A percentile compares a stretch with the other conserved stretches of the same genome.
Evolutionary conservation across 2,888 invertebrate species (phyloP).

Genomic region (Hydriomena furcata): DNA sequence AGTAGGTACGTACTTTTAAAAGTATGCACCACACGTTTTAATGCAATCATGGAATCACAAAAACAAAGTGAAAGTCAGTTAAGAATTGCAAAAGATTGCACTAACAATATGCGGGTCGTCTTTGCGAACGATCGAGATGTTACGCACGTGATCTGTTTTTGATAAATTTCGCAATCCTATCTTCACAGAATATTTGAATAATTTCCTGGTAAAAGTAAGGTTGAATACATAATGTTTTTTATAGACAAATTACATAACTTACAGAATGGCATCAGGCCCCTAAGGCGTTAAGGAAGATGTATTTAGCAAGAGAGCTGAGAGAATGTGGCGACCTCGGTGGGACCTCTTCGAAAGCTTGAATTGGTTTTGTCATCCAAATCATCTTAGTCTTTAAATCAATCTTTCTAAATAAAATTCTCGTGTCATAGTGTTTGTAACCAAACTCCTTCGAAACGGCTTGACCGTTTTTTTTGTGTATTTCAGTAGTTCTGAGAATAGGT

Average conservation of each 20-base stretch:
- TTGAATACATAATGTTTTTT: constrained; percentile 3
- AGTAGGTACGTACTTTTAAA: not conserved
- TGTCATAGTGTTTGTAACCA: no score
- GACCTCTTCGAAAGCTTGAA: no score
- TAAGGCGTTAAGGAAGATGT: no score
- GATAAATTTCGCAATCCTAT: constrained; percentile 18
- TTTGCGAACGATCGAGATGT: constrained; percentile 28
- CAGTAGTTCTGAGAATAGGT: no score
- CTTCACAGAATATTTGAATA: constrained; percentile 6
- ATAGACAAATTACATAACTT: not conserved
- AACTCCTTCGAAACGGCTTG: no score
- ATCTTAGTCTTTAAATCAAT: no score
- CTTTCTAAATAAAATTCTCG: no score
- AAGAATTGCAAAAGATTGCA: constrained; percentile 35
- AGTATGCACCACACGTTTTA: constrained; percentile 13
- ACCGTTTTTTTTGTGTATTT: no score
- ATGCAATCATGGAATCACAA: constrained; percentile 18
- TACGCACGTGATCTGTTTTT: constrained; percentile 25
- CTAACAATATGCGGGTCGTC: constrained; percentile 26
- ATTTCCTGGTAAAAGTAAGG: constrained; percentile 8
- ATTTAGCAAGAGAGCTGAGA: no score
- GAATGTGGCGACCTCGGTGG: no score
- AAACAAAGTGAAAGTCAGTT: constrained; percentile 32
- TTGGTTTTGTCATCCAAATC: no score
- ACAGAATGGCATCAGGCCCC: no score